Conservation (phyloP, 1,140 invertebrate species). For the Dolichoris vasculosae region DNA sequence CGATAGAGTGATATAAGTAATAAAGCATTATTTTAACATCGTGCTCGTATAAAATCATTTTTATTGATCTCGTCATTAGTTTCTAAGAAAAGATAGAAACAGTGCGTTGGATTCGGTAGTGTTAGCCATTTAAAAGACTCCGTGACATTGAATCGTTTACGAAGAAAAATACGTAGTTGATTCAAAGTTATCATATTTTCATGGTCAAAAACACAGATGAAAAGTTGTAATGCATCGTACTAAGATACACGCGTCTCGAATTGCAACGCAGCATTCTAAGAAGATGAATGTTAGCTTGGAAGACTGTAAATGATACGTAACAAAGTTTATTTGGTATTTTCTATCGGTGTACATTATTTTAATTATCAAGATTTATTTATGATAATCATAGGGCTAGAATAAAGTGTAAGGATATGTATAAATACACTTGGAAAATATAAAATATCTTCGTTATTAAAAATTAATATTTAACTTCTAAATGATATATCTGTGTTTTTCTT, state of each 20-base stretch:
- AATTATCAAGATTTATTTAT: not conserved
- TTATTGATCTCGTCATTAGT: not conserved
- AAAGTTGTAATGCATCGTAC: constrained; percentile 7
- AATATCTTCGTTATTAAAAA: too few species aligned
- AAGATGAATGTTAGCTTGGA: constrained; percentile 9
- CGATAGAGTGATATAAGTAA: not conserved
- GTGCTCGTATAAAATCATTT: not conserved
- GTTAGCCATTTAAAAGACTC: not conserved
- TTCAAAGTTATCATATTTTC: constrained; percentile 41
- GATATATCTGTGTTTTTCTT: too few species aligned
- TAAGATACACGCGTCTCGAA: constrained; percentile 40
- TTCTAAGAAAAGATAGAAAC: constrained; percentile 18
- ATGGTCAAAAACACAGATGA: constrained; percentile 41
- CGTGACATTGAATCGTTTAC: constrained; percentile 41
- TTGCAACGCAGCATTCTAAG: constrained; percentile 29
- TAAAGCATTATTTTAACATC: constrained; percentile 8
- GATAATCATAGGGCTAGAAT: too few species aligned
- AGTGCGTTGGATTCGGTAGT: not conserved
- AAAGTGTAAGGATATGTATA: too few species aligned
- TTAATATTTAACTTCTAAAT: too few species aligned
- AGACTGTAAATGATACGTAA: constrained; percentile 22
- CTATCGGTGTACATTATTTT: not conserved
- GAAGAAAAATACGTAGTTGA: constrained; percentile 17
- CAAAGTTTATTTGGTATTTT: not conserved
- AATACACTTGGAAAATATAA: too few species aligned